A percentile compares a stretch with the other conserved stretches of the same genome.
Evolutionary conservation across 2,888 invertebrate species (phyloP).

Genomic region (Coleophora flavipennella): DNA sequence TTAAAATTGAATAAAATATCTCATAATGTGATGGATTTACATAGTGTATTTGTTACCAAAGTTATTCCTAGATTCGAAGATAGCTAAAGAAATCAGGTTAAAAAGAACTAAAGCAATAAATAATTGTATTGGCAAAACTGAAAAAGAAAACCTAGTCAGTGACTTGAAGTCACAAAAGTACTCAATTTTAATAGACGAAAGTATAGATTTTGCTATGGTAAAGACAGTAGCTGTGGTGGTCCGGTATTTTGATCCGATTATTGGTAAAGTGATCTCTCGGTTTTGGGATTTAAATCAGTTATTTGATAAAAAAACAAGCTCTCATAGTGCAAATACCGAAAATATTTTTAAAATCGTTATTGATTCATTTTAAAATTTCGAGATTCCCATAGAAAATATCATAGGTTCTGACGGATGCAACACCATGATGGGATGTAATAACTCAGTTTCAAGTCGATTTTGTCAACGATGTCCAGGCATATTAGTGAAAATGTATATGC

Average conservation of each 20-base stretch:
- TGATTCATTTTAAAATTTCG: conserved; percentile 11
- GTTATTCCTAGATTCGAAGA: conserved; percentile 8
- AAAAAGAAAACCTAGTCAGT: conserved; percentile 11
- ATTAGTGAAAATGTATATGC: conserved; percentile 22
- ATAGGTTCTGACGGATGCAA: conserved; percentile 15
- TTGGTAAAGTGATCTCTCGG: conserved; percentile 6
- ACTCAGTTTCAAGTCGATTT: conserved; percentile 13
- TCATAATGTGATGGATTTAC: conserved; percentile 8
- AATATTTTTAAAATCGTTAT: conserved; percentile 10
- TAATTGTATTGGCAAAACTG: conserved; percentile 10
- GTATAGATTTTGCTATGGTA: conserved; percentile 6
- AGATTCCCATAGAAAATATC: conserved; percentile 10
- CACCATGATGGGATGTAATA: conserved; percentile 15
- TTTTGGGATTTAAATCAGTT: conserved; percentile 11
- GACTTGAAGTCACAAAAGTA: conserved; percentile 11
- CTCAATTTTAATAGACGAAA: conserved; percentile 10
- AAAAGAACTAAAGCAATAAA: conserved; percentile 11
- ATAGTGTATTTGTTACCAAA: conserved; percentile 8
- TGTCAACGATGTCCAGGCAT: conserved; percentile 4
- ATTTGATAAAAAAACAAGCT: conserved; percentile 2
- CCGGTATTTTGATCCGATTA: conserved; percentile 5
- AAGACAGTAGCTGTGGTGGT: conserved; percentile 12
- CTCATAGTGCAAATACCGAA: conserved; percentile 9
- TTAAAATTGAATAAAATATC: conserved; percentile 10
- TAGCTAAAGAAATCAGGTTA: conserved; percentile 9